Evolutionary conservation across 2,888 invertebrate genomes (phyloP).

Genomic region (Caenorhabditis uteleia): DNA sequence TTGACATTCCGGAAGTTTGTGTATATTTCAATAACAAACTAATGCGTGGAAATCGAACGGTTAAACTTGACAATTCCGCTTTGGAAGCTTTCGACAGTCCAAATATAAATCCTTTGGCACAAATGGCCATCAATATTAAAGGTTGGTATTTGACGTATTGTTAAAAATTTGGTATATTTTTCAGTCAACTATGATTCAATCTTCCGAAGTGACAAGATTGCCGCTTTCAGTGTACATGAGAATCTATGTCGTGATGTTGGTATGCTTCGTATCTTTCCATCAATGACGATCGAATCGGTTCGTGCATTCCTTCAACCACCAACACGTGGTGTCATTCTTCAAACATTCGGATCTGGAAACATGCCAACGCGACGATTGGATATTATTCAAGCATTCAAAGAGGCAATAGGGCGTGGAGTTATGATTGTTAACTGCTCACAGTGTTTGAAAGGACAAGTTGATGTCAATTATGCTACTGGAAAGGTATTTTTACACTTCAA

Average conservation of each 20-base stretch:
- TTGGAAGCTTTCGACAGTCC: slow-evolving; percentile 86
- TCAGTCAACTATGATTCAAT: slow-evolving; percentile 77
- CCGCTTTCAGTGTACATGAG: slow-evolving; percentile 76
- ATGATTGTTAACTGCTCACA: slow-evolving; percentile 91
- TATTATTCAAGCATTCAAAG: slow-evolving; percentile 76
- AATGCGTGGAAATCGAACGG: slow-evolving; percentile 86
- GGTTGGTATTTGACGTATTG: slow-evolving; percentile 71
- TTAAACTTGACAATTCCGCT: slow-evolving; percentile 77
- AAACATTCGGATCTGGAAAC: slow-evolving; percentile 92
- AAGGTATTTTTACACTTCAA: slow-evolving; percentile 72
- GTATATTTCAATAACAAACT: slow-evolving; percentile 88
- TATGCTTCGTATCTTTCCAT: slow-evolving; percentile 86
- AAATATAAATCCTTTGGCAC: slow-evolving; percentile 83
- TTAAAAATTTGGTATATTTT: slow-evolving; percentile 69
- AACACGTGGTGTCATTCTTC: slow-evolving; percentile 83
- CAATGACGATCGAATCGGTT: slow-evolving; percentile 82
- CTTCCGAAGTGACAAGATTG: slow-evolving; percentile 76
- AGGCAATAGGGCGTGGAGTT: slow-evolving; percentile 76
- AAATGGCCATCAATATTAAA: slow-evolving; percentile 82
- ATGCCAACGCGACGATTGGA: slow-evolving; percentile 85
- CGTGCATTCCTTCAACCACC: slow-evolving; percentile 77
- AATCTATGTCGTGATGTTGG: slow-evolving; percentile 84
- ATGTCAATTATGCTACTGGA: slow-evolving; percentile 84
- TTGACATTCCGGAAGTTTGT: slow-evolving; percentile 70
- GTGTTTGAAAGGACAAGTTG: slow-evolving; percentile 83